Evolutionary conservation across 2,888 invertebrate species (phyloP), one percentile per base, ranked within the genome.

Genomic region (Macaria notata): DNA sequence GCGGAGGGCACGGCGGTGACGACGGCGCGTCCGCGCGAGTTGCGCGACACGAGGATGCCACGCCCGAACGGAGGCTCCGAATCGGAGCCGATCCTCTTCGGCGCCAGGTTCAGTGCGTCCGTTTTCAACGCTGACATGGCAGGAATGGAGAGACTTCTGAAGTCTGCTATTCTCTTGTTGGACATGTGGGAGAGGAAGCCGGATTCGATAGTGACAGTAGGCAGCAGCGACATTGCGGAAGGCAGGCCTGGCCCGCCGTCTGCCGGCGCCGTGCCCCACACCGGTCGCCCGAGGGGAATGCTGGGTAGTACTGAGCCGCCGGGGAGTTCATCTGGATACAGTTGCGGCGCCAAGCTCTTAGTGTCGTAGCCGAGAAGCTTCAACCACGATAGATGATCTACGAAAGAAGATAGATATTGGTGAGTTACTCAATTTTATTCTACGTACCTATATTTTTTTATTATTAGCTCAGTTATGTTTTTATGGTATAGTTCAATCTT

Each of bases 381-480:
- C 76, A 98, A 89, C 98, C 98, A 98, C 56, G 95, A 94, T 63
- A 96, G 92, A 78, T 97, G 96, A 89, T 97, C 97, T 96, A 91
- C 1, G 91, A 92, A 71, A 49, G 65, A 54, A 62, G 43, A 45
- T 59, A 54, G 6, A 7, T 36, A 5, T 31, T 19, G 31, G 31
- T 50, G 9, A 29, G 41, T 45, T 41, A 36, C 7, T 19, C 1
- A 1, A 19, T 45, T 46, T 45, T 31, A 45, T 41, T 8, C 33
- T 36, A 19, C 19, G n/a, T n/a, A n/a, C n/a, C n/a, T n/a, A n/a
- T n/a, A n/a, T n/a, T n/a, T n/a, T n/a, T n/a, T n/a, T n/a, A n/a
- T n/a, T n/a, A n/a, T n/a, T n/a, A n/a, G n/a, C n/a, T n/a, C n/a
- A n/a, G 19, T 19, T 19, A 19, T 19, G 19, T 19, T 19, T 19